A percentile compares a stretch with the other conserved stretches of the same genome.
Evolutionary conservation across 2,888 invertebrate genomes (phyloP).

Genomic region (Drosophila borborema): DNA sequence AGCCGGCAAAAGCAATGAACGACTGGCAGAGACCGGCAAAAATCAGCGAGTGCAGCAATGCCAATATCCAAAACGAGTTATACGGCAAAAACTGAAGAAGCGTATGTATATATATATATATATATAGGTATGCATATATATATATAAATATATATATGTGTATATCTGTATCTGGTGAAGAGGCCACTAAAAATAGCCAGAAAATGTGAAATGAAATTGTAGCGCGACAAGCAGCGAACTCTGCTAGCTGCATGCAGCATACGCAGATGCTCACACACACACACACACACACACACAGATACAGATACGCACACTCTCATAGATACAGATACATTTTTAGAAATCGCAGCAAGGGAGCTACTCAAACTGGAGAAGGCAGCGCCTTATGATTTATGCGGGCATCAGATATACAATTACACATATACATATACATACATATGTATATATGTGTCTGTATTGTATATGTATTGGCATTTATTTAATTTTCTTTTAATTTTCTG

Average conservation of each 20-base stretch:
- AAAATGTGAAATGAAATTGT: slow-evolving; percentile 75
- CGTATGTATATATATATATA: slow-evolving; percentile 45
- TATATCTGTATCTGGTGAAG: slow-evolving; percentile 27
- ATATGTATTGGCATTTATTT: slow-evolving; percentile 30
- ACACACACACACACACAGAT: slow-evolving; percentile 33
- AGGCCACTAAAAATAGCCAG: slow-evolving; percentile 70
- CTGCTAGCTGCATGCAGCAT: slow-evolving; percentile 61
- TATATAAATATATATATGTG: slow-evolving; percentile 20
- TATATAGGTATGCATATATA: slow-evolving; percentile 20
- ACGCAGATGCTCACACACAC: slow-evolving; percentile 7
- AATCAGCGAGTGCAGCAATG: slow-evolving; percentile 56
- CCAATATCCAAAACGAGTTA: slow-evolving; percentile 67
- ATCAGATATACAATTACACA: slow-evolving; percentile 19
- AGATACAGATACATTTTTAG: slow-evolving; percentile 70
- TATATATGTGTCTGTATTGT: background rate
- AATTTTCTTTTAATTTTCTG: slow-evolving; percentile 43
- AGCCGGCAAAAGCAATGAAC: slow-evolving; percentile 40
- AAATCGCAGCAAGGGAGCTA: slow-evolving; percentile 64
- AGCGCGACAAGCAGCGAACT: slow-evolving; percentile 56
- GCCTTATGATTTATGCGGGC: slow-evolving; percentile 69
- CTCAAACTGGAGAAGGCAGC: slow-evolving; percentile 52
- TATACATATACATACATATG: slow-evolving; percentile 8
- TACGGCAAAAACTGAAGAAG: slow-evolving; percentile 39
- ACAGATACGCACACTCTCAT: slow-evolving; percentile 21
- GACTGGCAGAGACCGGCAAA: slow-evolving; percentile 49